Conservation (phyloP, 2,113 vertebrate species). For the Meleagris gallopavo region DNA sequence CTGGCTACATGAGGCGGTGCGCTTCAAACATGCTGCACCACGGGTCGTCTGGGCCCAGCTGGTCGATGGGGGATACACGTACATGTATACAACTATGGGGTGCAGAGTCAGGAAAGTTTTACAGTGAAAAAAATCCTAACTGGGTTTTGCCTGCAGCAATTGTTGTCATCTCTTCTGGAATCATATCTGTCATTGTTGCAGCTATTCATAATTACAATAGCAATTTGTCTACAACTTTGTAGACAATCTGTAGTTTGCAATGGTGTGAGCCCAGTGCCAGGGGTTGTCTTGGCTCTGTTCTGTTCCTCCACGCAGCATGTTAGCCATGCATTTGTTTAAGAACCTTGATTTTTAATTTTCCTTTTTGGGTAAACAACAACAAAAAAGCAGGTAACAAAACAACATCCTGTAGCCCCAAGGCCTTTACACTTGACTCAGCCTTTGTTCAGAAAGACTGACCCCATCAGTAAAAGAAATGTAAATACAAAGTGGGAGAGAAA, state of each 20-base stretch:
- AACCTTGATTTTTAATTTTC: too few relatives aligned
- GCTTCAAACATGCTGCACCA: rapidly evolving
- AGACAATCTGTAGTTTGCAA: background rate
- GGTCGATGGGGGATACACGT: background rate
- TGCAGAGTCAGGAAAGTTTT: background rate
- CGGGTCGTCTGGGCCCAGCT: background rate
- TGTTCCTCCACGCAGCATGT: background rate
- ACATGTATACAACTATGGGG: rapidly evolving
- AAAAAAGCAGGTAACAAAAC: background rate
- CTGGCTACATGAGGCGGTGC: background rate
- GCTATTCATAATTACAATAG: background rate
- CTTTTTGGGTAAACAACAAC: background rate
- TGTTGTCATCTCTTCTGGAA: background rate
- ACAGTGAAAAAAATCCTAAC: background rate
- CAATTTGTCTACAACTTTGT: background rate
- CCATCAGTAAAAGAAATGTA: background rate
- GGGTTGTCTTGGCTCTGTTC: background rate
- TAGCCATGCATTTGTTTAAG: background rate
- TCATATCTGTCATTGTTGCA: background rate
- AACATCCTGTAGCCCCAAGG: background rate
- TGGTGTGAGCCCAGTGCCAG: background rate
- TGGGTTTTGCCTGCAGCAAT: background rate
- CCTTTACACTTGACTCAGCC: background rate
- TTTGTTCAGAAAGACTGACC: background rate
- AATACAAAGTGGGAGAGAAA: background rate